These are phyloP conservation scores for Megalops cyprinoides DNA, from an alignment of 2,797 vertebrate genomes.

Conservation along the genomic window DNA sequence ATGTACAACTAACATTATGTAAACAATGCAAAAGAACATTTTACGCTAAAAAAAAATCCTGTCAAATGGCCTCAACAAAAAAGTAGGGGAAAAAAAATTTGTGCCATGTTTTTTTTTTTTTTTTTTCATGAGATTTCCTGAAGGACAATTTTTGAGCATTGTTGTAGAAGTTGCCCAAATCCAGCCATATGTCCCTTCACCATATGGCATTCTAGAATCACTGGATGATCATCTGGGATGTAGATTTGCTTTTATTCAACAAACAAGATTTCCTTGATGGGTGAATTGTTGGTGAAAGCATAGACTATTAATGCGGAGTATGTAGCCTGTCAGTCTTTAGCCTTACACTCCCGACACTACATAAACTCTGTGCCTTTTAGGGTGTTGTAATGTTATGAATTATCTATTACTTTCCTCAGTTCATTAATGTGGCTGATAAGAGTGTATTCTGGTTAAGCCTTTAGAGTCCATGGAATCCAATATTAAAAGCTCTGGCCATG, in stretches of 20 bases:
- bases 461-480: neutral
- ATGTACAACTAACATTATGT: too few relatives aligned
- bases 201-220: neutral
- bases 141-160: neutral
- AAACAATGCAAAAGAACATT: too few relatives aligned
- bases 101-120: too few relatives aligned
- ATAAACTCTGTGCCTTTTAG: neutral
- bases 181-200: neutral
- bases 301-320: neutral
- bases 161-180: neutral
- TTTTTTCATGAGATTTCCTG: too few relatives aligned
- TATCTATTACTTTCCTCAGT: too few relatives aligned
- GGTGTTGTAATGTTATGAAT: neutral
- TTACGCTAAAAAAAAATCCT: too few relatives aligned
- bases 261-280: neutral
- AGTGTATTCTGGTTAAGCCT: neutral
- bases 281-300: neutral
- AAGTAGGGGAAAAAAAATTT: too few relatives aligned
- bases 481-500: too few relatives aligned
- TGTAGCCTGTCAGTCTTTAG: neutral
- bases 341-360: neutral
- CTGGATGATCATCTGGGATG: neutral
- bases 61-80: too few relatives aligned
- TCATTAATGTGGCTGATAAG: neutral
- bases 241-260: neutral